Evolutionary conservation across 2,888 invertebrate species (phyloP), one percentile per base, ranked within the genome.

Genomic region (Athalia rosae): DNA sequence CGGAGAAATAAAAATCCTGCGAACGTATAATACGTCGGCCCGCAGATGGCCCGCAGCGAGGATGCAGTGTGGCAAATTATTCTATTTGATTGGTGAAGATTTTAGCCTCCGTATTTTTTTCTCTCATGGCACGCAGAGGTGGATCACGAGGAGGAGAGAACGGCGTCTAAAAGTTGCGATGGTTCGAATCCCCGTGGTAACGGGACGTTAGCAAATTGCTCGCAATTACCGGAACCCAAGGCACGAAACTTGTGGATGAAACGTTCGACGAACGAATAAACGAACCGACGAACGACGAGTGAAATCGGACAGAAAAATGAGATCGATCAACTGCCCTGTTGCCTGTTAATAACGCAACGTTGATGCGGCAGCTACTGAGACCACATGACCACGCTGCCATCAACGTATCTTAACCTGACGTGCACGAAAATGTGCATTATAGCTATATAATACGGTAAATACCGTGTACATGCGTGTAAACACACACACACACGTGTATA

Each of bases 161-260:
- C 28, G 28, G 28, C 28, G 74, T 61, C 62, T 74, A 74, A 74
- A 74, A 74, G 61, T 28, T 28, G 28, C 61, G 74, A 74, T 61
- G 61, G 61, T 61, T 61, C 15, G 74, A 74, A 48, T 74, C 48
- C 48, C 28, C 28, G 2, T 43, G 7, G 61, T 74, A 74, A 74
- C 74, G 74, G 74, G 47, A 74, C 74, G 74, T 28, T 59, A 74
- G 74, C 74, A 74, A 74, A 74, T 74, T 74, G 74, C 61, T 74
- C 74, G 74, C 74, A 74, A 74, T 74, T 74, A 74, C 74, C 11
- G 61, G 61, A 71, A 71, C 71, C 71, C 56, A 56, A 48, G 15
- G 71, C 50, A 58, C 56, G 71, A 58, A 45, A 69, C 61, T n/a
- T 43, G 11, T 47, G 47, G 58, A 71, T 71, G 71, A 71, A 71